These are phyloP conservation scores for Orycteropus afer DNA, from an alignment of 2,113 vertebrate species.

Conservation along the genomic window DNA sequence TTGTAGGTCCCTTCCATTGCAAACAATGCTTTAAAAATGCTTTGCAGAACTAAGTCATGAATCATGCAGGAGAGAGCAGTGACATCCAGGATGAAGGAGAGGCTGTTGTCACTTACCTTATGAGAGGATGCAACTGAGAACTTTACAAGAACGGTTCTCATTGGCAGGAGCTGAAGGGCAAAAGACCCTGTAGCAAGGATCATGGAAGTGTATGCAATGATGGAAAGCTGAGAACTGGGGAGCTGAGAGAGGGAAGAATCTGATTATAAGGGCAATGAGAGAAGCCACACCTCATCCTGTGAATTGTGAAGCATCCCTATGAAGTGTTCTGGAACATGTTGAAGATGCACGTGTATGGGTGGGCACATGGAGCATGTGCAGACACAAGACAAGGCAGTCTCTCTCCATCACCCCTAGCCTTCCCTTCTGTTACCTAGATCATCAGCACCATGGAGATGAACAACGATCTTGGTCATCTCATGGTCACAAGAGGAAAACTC, in stretches of 20 bases:
- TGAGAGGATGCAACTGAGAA: not conserved
- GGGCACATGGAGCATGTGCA: not conserved
- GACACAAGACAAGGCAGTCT: not conserved
- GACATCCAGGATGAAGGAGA: not conserved
- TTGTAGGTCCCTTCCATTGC: not conserved
- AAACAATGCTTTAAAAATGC: slow-evolving; percentile 48
- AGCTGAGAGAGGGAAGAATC: not conserved
- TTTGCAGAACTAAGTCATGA: slow-evolving; percentile 8
- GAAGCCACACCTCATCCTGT: not conserved
- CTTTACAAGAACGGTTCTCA: not conserved
- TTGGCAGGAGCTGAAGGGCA: not conserved
- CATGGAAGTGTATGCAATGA: not conserved
- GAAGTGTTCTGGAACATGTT: fast-evolving
- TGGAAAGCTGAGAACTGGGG: not conserved
- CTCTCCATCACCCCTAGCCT: not conserved
- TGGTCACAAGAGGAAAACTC: not conserved
- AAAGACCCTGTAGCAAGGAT: too few relatives aligned
- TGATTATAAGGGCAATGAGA: not conserved
- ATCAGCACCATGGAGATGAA: not conserved
- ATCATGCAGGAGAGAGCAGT: not conserved
- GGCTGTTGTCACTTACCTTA: not conserved
- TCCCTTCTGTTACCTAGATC: not conserved
- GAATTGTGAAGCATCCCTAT: not conserved
- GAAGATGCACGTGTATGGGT: not conserved
- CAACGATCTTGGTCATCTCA: not conserved